Base-by-base conservation (phyloP, 2,888 invertebrate genomes). In the Epinotia nisella region DNA sequence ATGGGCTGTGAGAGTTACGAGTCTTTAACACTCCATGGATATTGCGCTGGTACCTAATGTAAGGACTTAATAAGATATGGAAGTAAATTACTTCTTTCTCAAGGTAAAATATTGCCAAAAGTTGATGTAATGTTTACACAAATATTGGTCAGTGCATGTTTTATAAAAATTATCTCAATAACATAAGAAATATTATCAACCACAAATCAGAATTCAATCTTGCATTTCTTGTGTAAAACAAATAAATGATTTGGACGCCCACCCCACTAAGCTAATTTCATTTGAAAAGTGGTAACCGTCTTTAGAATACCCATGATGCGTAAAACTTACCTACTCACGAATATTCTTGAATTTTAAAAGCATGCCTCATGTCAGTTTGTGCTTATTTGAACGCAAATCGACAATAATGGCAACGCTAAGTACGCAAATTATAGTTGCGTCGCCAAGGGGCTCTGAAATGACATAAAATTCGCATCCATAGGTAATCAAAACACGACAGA, bases 401-500 rank as follows among this genome's bases (percentile, higher is more conserved):
- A 21, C 41, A 45, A n/a, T 66, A 60, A 51, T 60, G 35, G 24
- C 24, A 41, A 56, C 45, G 17, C 10, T 5, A 49, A 49, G 55
- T 53, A 49, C n/a, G 66, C 29, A 66, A 66, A 71, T 60, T 55
- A 61, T 19, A 15, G 60, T 61, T 9, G 11, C 39, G 2, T 53
- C 41, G 24, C 41, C 17, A n/a, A 21, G 41, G 29, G 41, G 39
- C 17, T 19, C 17, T 11, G 4, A 67, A 71, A 71, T 61, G 41
- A 67, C 29, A 71, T 61, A 35, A 61, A 45, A 71, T 71, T 71
- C 11, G 66, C 71, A 66, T 71, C 21, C 60, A 29, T 60, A n/a
- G n/a, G n/a, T n/a, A 60, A 60, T 71, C 71, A 67, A 67, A 66
- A 67, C 61, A 66, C 55, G 60, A 29, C 60, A 41, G 66, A 67